Evolutionary conservation across 1,140 invertebrate species (phyloP).

Genomic region (Nebria ingens): DNA sequence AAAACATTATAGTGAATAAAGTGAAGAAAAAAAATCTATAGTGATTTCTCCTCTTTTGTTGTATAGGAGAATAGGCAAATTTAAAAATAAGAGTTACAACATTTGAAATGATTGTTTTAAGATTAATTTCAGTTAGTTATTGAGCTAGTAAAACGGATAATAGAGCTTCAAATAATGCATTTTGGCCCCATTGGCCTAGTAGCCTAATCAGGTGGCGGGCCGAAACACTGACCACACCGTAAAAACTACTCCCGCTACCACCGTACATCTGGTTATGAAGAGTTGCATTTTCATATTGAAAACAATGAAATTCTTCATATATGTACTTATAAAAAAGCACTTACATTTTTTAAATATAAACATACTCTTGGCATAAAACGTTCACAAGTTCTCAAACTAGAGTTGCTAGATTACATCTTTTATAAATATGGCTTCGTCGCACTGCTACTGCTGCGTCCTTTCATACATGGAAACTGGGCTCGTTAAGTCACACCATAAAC

Average conservation of each 20-base stretch:
- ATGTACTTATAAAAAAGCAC: neutral
- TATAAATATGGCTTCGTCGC: constrained; percentile 31
- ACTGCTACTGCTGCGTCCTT: constrained; percentile 16
- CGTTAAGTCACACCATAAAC: constrained; percentile 18
- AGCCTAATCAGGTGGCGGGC: constrained; percentile 1
- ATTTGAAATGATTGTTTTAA: too few relatives aligned
- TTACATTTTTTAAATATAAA: neutral
- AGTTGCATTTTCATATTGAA: neutral
- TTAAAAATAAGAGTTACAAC: too few relatives aligned
- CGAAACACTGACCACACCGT: neutral
- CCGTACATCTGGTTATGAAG: neutral
- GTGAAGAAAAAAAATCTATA: too few relatives aligned
- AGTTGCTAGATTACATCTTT: constrained; percentile 21
- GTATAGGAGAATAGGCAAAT: too few relatives aligned
- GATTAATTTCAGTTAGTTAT: neutral
- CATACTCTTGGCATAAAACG: neutral
- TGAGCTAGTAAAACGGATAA: neutral
- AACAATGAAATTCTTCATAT: neutral
- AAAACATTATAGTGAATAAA: constrained; percentile 6
- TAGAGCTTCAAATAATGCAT: neutral
- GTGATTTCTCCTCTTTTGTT: too few relatives aligned
- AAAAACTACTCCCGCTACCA: neutral
- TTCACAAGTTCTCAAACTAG: constrained; percentile 8
- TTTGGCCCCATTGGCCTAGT: neutral
- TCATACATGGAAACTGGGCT: constrained; percentile 6